These are phyloP conservation scores for Bubo scandiacus DNA, from an alignment of 2,113 vertebrate genomes.

Conservation along the genomic window DNA sequence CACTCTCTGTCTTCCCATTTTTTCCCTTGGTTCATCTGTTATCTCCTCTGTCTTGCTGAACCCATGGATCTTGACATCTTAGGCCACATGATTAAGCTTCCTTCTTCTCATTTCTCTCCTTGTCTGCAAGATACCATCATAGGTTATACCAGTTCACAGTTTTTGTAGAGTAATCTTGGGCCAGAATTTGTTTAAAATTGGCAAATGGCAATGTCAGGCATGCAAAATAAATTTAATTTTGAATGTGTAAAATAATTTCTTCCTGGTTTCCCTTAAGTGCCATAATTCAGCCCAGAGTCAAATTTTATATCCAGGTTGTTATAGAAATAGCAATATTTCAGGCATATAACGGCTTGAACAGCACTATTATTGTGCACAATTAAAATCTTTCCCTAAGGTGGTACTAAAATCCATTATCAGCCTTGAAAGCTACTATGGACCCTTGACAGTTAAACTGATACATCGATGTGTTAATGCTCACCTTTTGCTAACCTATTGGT, in stretches of 20 bases:
- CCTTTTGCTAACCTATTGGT: slow-evolving; percentile 36
- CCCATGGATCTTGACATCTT: background rate
- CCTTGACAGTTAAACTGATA: slow-evolving; percentile 5
- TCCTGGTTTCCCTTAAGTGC: background rate
- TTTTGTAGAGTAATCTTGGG: background rate
- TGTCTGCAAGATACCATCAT: background rate
- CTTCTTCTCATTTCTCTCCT: background rate
- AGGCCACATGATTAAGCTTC: background rate
- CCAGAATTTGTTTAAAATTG: background rate
- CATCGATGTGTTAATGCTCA: background rate
- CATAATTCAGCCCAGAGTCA: background rate
- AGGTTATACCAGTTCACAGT: background rate
- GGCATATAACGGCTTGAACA: background rate
- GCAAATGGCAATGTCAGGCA: background rate
- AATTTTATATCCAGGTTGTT: background rate
- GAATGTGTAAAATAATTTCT: background rate
- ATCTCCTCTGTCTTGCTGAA: background rate
- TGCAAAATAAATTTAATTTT: background rate
- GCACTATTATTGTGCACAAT: background rate
- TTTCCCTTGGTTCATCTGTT: background rate
- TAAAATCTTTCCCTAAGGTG: background rate
- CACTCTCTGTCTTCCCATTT: background rate
- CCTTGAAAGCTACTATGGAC: background rate
- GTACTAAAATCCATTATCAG: slow-evolving; percentile 5
- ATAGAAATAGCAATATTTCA: slow-evolving; percentile 2